Percentiles rank a stretch among this genome's conserved stretches.
Evolutionary conservation across 2,797 vertebrate genomes (phyloP).

Genomic region (Leuciscus waleckii): DNA sequence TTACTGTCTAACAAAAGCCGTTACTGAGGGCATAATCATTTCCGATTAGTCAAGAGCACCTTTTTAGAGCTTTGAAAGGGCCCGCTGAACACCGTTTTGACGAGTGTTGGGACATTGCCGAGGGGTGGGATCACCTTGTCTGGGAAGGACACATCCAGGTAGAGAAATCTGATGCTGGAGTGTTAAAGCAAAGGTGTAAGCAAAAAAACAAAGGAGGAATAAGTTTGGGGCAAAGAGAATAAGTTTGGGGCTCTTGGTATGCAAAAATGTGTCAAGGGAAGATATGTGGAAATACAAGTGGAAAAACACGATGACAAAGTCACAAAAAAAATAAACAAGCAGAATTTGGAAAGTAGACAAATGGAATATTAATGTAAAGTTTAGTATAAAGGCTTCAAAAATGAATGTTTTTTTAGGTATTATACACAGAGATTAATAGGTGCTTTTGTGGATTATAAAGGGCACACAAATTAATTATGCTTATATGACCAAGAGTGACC

Average conservation of each 20-base stretch:
- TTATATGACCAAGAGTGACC: conserved; percentile 44
- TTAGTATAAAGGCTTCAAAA: not conserved
- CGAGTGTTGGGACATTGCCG: conserved; percentile 66
- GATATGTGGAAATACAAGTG: not conserved
- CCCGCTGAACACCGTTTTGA: conserved; percentile 67
- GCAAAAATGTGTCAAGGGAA: not conserved
- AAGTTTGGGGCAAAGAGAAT: not conserved
- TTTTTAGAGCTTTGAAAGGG: conserved; percentile 51
- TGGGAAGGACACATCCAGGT: conserved; percentile 52
- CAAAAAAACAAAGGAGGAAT: conserved; percentile 33
- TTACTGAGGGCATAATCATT: conserved; percentile 71
- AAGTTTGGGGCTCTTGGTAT: not conserved
- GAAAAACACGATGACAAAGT: not conserved
- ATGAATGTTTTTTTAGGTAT: not conserved
- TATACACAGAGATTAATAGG: not conserved
- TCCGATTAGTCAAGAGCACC: conserved; percentile 66
- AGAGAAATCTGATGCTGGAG: conserved; percentile 9
- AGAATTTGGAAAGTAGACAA: conserved; percentile 9
- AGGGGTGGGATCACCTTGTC: conserved; percentile 74
- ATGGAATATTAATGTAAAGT: not conserved
- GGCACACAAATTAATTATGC: not conserved
- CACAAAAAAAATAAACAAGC: not conserved
- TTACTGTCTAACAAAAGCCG: conserved; percentile 53
- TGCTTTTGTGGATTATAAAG: not conserved
- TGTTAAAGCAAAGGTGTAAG: conserved; percentile 1